Conservation (phyloP, 2,888 invertebrate genomes). For the Drosophila leonis region DNA sequence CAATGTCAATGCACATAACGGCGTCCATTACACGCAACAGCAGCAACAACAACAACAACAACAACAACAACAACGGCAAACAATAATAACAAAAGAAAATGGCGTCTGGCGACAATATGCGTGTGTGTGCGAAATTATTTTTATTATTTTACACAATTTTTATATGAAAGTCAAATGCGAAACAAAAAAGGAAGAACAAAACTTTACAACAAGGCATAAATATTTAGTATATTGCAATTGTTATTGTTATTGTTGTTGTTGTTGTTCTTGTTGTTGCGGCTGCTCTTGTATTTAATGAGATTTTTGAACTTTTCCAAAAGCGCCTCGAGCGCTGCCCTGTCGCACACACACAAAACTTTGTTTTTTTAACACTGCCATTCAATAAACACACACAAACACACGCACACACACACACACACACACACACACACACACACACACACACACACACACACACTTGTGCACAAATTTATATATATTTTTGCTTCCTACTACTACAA, state of each 20-base stretch:
- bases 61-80: conserved; percentile 24
- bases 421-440: too few species aligned
- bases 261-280: conserved; percentile 28
- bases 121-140: conserved; percentile 65
- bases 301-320: conserved; percentile 76
- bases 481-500: too few species aligned
- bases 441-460: too few species aligned
- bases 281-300: conserved; percentile 73
- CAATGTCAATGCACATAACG: conserved; percentile 69
- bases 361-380: conserved; percentile 15
- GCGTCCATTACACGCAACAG: conserved; percentile 77
- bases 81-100: conserved; percentile 58
- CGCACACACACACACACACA: too few species aligned
- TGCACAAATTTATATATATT: too few species aligned
- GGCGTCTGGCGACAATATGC: conserved; percentile 71
- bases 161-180: conserved; percentile 65
- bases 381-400: not conserved
- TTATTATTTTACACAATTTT: conserved; percentile 80
- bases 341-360: conserved; percentile 39
- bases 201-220: conserved; percentile 74
- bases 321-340: conserved; percentile 67
- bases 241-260: conserved; percentile 37
- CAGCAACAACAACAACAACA: conserved; percentile 17
- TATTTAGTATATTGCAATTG: conserved; percentile 74
- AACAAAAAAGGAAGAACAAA: conserved; percentile 62